Percentiles rank a stretch among this genome's conserved stretches.
phyloP scores from a whole-genome alignment of 2,113 vertebrate species.

The Psilopogon haemacephalus region DNA sequence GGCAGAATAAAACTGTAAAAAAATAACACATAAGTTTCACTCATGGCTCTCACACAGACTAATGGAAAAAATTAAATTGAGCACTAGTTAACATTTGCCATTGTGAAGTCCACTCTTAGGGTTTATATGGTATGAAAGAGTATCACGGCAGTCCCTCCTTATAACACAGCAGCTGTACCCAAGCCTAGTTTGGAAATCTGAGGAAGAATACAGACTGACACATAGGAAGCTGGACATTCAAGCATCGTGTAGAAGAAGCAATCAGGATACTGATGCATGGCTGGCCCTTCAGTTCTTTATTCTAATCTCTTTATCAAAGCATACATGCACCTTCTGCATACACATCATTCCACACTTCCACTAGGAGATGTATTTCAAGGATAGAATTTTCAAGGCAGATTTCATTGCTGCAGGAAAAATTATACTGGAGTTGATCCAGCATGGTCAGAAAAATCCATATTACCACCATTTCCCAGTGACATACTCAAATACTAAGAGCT shows the following conservation, averaged over 20 bases:
- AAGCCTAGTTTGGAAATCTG: neutral
- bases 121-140: neutral
- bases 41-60: neutral
- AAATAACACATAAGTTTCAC: neutral
- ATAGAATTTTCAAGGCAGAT: conserved; percentile 14
- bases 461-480: neutral
- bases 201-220: neutral
- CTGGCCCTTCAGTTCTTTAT: neutral
- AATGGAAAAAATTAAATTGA: neutral
- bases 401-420: conserved; percentile 13
- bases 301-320: neutral
- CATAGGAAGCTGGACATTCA: neutral
- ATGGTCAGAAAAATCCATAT: neutral
- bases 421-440: neutral
- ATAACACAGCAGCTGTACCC: neutral
- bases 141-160: neutral
- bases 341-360: neutral
- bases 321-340: neutral
- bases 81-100: neutral
- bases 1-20: neutral
- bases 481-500: neutral
- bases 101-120: neutral
- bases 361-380: neutral
- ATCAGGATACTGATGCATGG: neutral
- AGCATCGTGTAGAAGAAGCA: neutral